Conservation (phyloP, 2,888 invertebrate genomes). For the Mechanitis mazaeus region DNA sequence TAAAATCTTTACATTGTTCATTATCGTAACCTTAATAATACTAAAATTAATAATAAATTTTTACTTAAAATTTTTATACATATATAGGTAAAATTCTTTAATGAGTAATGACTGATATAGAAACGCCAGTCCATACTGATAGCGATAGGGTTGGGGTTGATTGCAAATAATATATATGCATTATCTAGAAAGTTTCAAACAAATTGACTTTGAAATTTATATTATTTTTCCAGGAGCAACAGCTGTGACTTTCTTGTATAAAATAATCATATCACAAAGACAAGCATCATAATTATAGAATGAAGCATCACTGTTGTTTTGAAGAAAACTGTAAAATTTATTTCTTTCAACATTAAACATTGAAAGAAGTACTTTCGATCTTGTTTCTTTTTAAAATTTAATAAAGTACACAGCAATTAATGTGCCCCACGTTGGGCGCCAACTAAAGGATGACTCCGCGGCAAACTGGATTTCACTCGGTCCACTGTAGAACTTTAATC, state of each 20-base stretch:
- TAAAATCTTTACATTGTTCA: not conserved
- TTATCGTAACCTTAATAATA: not conserved
- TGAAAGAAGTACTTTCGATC: not conserved
- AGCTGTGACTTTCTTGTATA: no score
- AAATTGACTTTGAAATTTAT: no score
- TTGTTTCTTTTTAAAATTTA: conserved; percentile 19
- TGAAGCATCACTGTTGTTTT: not conserved
- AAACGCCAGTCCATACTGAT: no score
- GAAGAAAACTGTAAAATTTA: not conserved
- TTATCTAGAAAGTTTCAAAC: no score
- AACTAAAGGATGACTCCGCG: conserved; percentile 26
- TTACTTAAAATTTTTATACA: no score
- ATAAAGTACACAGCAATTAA: conserved; percentile 30
- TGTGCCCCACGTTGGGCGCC: conserved; percentile 40
- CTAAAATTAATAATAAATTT: no score
- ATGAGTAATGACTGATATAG: no score
- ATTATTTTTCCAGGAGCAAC: no score
- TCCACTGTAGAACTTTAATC: conserved; percentile 52
- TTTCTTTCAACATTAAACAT: not conserved
- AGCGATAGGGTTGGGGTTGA: no score
- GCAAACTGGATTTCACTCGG: conserved; percentile 28
- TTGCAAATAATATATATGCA: no score
- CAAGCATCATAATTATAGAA: not conserved
- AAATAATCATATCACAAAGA: no score
- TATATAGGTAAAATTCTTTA: no score